Evolutionary conservation across 2,113 vertebrate genomes (phyloP).

Genomic region (Sigmodon hispidus): DNA sequence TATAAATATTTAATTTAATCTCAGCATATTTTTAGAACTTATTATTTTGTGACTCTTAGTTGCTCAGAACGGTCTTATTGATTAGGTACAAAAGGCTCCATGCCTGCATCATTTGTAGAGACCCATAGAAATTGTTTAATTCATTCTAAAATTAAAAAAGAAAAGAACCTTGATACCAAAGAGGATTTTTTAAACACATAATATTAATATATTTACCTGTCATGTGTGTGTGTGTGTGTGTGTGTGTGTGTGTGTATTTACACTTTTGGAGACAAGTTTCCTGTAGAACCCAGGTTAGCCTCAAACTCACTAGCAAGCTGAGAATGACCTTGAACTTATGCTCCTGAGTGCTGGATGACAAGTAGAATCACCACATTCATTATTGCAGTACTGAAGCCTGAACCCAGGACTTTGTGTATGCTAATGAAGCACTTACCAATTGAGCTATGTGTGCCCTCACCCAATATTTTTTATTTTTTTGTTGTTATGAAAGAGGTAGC

Average conservation of each 20-base stretch:
- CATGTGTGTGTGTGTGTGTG: not conserved
- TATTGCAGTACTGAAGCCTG: rapidly evolving
- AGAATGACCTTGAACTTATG: not conserved
- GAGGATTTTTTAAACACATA: not conserved
- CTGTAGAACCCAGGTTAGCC: not conserved
- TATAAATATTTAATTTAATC: slow-evolving; percentile 71
- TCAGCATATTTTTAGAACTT: slow-evolving; percentile 70
- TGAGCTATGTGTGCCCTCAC: not conserved
- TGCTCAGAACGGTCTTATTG: slow-evolving; percentile 32
- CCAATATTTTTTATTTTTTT: not conserved
- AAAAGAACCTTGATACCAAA: not conserved
- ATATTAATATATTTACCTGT: not conserved
- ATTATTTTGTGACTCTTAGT: slow-evolving; percentile 20
- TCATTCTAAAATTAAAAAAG: slow-evolving; percentile 28
- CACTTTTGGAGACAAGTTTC: not conserved
- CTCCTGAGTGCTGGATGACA: too few relatives aligned
- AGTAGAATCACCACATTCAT: not conserved
- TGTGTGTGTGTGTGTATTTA: not conserved
- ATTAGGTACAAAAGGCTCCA: not conserved
- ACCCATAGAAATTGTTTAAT: not conserved
- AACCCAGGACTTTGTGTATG: not conserved
- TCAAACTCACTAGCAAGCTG: not conserved
- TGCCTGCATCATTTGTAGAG: not conserved
- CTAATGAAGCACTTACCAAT: not conserved
- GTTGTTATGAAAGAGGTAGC: not conserved